Percentiles rank a stretch among this genome's conserved stretches.
Conservation (phyloP, 2,113 vertebrate species). For the Heterocephalus glaber region DNA sequence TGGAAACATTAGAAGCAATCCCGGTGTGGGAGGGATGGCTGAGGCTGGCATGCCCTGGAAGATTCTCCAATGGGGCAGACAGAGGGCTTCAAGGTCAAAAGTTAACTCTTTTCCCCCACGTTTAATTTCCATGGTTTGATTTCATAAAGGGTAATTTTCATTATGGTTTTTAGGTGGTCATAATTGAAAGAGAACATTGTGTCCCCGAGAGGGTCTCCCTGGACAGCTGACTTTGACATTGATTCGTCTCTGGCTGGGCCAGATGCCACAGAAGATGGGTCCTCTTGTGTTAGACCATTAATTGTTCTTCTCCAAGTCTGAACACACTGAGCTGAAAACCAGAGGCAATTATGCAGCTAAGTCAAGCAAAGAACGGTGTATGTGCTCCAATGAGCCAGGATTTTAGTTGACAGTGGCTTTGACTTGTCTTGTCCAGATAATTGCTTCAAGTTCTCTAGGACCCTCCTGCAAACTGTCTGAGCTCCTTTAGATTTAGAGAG, state of each 20-base stretch:
- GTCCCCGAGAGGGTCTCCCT: constrained; percentile 43
- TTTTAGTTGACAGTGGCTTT: constrained; percentile 65
- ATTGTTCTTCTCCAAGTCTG: constrained; percentile 69
- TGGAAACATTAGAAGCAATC: constrained; percentile 22
- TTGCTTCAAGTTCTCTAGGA: constrained; percentile 48
- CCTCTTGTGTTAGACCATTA: constrained; percentile 42
- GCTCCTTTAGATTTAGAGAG: background rate
- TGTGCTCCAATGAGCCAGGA: constrained; percentile 42
- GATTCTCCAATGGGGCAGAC: background rate
- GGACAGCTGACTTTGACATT: constrained; percentile 57
- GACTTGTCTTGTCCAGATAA: constrained; percentile 68
- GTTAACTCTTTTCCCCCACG: background rate
- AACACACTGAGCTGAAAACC: constrained; percentile 16
- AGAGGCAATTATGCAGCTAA: constrained; percentile 75
- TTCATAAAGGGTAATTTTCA: constrained; percentile 64
- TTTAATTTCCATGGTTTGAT: constrained; percentile 59
- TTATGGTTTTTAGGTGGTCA: constrained; percentile 38
- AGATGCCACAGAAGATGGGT: constrained; percentile 41
- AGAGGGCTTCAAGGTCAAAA: constrained; percentile 1
- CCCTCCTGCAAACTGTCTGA: background rate
- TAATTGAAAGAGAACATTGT: constrained; percentile 72
- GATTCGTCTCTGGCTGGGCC: constrained; percentile 31
- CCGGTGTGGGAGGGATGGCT: background rate
- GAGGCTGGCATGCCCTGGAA: background rate
- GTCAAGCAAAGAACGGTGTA: constrained; percentile 41